These are phyloP conservation scores for Leptonema lineaticorne DNA, from an alignment of 1,140 invertebrate genomes.

Conservation along the genomic window DNA sequence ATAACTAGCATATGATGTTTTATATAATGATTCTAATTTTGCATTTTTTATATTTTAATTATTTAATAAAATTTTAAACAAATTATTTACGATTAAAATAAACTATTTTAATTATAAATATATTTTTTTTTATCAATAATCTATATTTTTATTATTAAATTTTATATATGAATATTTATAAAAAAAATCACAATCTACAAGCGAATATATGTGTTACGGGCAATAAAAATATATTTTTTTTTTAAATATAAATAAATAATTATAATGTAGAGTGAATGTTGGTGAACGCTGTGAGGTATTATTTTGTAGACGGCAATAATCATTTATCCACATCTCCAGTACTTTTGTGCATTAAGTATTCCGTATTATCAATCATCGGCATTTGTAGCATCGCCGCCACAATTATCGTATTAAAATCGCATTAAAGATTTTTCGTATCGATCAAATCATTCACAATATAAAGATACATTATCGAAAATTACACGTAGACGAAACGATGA, in stretches of 20 bases:
- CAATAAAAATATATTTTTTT: no score
- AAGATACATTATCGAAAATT: conserved; percentile 6
- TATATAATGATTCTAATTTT: no score
- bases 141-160: no score
- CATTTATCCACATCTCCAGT: conserved; percentile 32
- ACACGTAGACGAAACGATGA: not conserved
- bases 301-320: conserved; percentile 32
- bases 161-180: no score
- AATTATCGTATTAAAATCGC: conserved; percentile 40
- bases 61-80: no score
- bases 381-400: conserved; percentile 35
- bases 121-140: no score
- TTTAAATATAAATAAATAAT: conserved; percentile 3
- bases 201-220: no score
- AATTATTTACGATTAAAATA: no score
- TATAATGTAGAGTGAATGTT: not conserved
- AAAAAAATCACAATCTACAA: no score
- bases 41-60: no score
- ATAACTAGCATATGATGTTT: no score
- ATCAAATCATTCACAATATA: conserved; percentile 20
- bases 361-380: conserved; percentile 37
- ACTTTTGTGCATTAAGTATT: conserved; percentile 33
- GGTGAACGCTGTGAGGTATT: conserved; percentile 18
- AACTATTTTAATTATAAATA: no score
- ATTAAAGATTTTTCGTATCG: conserved; percentile 34